Percentiles rank a stretch among this genome's conserved stretches.
Conservation (phyloP, 2,888 invertebrate genomes). For the Drosophila koepferae region DNA sequence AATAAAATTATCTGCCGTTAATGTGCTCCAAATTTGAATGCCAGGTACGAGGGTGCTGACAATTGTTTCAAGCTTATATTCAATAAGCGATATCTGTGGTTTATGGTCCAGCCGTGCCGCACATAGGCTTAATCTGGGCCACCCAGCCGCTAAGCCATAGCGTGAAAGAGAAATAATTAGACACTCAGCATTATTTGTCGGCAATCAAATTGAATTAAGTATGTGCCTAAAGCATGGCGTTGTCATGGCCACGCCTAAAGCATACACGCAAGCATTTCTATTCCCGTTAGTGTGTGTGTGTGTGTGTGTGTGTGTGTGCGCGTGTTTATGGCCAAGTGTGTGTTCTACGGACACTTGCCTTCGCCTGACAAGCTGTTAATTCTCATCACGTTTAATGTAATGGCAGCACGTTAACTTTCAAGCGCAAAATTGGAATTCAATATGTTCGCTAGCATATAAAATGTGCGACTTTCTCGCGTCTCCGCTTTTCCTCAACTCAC, state of each 20-base stretch:
- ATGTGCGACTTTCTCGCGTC: constrained; percentile 49
- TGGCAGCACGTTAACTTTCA: constrained; percentile 78
- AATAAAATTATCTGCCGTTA: constrained; percentile 50
- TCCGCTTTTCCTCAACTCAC: neutral
- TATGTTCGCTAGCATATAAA: constrained; percentile 73
- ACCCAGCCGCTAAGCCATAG: constrained; percentile 18
- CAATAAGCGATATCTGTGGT: constrained; percentile 47
- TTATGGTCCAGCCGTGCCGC: constrained; percentile 27
- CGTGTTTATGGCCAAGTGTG: constrained; percentile 24
- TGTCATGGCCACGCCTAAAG: constrained; percentile 44
- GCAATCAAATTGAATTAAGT: constrained; percentile 80
- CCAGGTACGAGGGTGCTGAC: neutral
- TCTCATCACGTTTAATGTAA: constrained; percentile 80
- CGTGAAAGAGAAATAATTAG: constrained; percentile 68
- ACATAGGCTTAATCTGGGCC: constrained; percentile 35
- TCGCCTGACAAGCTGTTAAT: constrained; percentile 70
- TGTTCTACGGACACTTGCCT: constrained; percentile 34
- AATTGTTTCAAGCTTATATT: constrained; percentile 37
- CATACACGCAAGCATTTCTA: constrained; percentile 36
- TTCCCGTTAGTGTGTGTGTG: neutral
- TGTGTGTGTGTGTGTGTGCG: neutral
- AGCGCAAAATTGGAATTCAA: constrained; percentile 79
- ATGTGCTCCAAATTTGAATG: constrained; percentile 41
- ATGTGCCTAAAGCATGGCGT: constrained; percentile 54
- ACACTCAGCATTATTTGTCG: constrained; percentile 79